Base-by-base conservation (phyloP, 2,113 vertebrate genomes). In the Amazona vittata region DNA sequence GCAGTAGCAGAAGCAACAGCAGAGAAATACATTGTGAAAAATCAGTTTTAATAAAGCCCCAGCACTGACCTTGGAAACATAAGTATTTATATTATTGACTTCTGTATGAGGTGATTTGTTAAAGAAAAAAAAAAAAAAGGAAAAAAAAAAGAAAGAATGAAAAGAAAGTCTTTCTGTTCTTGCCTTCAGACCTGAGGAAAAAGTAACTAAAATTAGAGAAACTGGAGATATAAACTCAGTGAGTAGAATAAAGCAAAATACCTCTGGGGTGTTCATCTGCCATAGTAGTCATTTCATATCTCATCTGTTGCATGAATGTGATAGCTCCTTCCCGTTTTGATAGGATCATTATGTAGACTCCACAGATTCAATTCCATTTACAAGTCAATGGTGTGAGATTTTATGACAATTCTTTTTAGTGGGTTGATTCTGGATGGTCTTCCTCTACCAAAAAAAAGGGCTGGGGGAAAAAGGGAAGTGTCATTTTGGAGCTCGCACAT, bases 301-400 rank as follows among this genome's bases (percentile, higher is more conserved):
- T 98, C 98, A 98, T 98, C 97, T 96, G 97, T 98, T 98, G 97
- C 93, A 95, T 92, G 97, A 98, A 97, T 97, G 98, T 97, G 97
- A 96, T 94, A 90, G 96, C 73, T 96, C 96, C 93, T 97, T 95
- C 96, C 87, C 94, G 91, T 97, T 98, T 96, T 98, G 98, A 98
- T 98, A 94, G 98, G 90, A 95, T 97, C 98, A 98, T 98, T 98
- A 98, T 94, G 95, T 97, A 97, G 98, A 96, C 95, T 88, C 97
- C 91, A 92, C 97, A 97, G 97, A 97, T 97, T 98, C 98, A 96
- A 97, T 98, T 97, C 98, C 98, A 98, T 98, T 98, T 98, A 98
- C 98, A 98, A 98, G 98, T 98, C 98, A 98, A 98, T 98, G 98
- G 98, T 97, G 98, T 98, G 98, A 97, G 97, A 96, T 97, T 98